These are phyloP conservation scores for Upupa epops DNA, from an alignment of 2,113 vertebrate species.

Conservation along the genomic window DNA sequence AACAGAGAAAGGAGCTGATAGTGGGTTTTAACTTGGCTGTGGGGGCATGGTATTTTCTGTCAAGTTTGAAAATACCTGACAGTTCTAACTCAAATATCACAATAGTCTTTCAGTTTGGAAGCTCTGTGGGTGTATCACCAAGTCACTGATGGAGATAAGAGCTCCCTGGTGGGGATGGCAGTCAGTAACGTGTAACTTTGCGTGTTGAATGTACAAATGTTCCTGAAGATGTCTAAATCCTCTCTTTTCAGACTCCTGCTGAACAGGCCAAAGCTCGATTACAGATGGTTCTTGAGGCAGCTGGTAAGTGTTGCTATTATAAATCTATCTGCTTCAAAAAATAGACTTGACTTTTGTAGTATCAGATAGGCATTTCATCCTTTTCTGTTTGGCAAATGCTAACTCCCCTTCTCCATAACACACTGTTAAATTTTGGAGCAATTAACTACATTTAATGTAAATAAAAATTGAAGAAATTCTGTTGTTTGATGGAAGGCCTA, in stretches of 20 bases:
- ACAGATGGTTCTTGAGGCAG: constrained; percentile 93
- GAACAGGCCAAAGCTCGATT: constrained; percentile 94
- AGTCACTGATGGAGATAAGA: fast-evolving
- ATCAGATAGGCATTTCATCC: background rate
- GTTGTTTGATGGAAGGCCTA: background rate
- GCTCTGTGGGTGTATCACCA: fast-evolving
- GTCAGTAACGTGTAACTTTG: fast-evolving
- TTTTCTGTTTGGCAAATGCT: too few species aligned
- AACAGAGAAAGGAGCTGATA: background rate
- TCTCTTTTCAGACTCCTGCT: constrained; percentile 86
- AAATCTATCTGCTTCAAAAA: background rate
- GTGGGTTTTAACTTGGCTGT: background rate
- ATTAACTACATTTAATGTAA: background rate
- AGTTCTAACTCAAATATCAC: fast-evolving
- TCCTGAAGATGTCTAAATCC: background rate
- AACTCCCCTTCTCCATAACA: background rate
- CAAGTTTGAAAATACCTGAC: fast-evolving
- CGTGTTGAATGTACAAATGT: fast-evolving
- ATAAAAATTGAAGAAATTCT: background rate
- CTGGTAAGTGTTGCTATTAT: constrained; percentile 82
- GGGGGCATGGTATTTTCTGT: background rate
- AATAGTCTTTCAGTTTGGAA: background rate
- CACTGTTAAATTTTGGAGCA: background rate
- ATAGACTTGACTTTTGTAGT: fast-evolving
- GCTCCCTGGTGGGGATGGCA: fast-evolving